phyloP scores from a whole-genome alignment of 2,888 invertebrate species.

The Andricus curvator region DNA sequence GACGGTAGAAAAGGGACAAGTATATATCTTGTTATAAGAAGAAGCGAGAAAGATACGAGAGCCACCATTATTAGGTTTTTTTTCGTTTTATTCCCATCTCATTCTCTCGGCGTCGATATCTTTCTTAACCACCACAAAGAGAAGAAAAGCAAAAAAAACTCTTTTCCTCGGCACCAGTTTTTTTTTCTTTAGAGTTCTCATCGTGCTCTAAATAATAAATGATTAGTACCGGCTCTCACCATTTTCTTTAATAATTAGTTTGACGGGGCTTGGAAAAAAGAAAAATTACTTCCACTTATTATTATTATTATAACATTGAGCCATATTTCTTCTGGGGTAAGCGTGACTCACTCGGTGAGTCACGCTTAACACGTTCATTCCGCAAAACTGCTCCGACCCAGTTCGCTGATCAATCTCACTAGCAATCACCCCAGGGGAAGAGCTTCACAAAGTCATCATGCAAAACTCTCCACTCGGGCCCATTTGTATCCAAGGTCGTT shows the following conservation, averaged over 20 bases:
- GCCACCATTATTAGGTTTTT: background rate
- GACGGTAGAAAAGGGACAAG: background rate
- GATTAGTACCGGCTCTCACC: background rate
- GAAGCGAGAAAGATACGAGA: background rate
- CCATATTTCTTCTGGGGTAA: no score
- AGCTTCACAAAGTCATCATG: no score
- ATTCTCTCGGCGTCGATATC: background rate
- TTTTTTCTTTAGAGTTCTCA: background rate
- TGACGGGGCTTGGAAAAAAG: background rate
- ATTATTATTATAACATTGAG: no score
- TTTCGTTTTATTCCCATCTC: background rate
- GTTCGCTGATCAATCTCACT: no score
- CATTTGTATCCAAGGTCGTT: no score
- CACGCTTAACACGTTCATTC: no score
- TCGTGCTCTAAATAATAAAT: background rate
- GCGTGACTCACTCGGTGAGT: no score
- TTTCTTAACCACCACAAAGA: background rate
- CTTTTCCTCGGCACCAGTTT: background rate
- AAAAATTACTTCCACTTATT: background rate
- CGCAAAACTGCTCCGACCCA: no score
- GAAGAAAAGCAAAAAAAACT: background rate
- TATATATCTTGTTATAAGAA: background rate
- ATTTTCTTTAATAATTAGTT: background rate
- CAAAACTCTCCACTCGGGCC: no score
- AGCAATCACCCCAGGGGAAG: no score